Evolutionary conservation across 2,113 vertebrate genomes (phyloP).

Genomic region (Serranochromis macrocephalus): DNA sequence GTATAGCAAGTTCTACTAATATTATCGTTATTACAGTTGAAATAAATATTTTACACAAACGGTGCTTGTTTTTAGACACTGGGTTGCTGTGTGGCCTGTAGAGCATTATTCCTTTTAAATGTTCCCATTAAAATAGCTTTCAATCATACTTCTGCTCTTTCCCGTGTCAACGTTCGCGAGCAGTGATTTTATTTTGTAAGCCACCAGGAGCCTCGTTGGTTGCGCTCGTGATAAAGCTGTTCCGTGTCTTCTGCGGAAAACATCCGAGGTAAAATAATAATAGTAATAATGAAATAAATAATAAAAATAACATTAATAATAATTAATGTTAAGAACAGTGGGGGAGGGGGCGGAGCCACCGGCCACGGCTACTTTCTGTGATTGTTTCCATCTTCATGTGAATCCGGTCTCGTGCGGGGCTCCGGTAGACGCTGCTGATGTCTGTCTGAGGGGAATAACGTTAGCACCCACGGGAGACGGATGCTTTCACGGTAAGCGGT

Average conservation of each 20-base stretch:
- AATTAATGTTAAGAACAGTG: fast-evolving
- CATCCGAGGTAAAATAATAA: neutral
- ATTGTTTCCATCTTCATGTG: fast-evolving
- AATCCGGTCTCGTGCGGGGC: neutral
- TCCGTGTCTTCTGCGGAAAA: conserved; percentile 6
- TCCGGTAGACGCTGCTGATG: neutral
- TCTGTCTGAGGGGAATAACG: neutral
- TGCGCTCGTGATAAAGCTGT: neutral
- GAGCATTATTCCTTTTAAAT: neutral
- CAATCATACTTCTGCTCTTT: fast-evolving
- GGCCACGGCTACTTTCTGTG: neutral
- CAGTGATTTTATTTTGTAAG: neutral
- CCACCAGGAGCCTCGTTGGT: neutral
- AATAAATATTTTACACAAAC: neutral
- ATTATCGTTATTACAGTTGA: neutral
- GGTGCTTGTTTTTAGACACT: neutral
- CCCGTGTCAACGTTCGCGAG: neutral
- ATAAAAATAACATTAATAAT: neutral
- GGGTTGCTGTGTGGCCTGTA: neutral
- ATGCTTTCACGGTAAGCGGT: neutral
- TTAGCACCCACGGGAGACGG: neutral
- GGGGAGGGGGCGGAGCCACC: neutral
- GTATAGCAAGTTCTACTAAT: neutral
- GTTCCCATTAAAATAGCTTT: neutral
- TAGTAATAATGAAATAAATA: neutral